Percentiles rank a stretch among this genome's conserved stretches.
Conservation (phyloP, 1,140 invertebrate genomes). For the Pseudomyrmex gracilis region DNA sequence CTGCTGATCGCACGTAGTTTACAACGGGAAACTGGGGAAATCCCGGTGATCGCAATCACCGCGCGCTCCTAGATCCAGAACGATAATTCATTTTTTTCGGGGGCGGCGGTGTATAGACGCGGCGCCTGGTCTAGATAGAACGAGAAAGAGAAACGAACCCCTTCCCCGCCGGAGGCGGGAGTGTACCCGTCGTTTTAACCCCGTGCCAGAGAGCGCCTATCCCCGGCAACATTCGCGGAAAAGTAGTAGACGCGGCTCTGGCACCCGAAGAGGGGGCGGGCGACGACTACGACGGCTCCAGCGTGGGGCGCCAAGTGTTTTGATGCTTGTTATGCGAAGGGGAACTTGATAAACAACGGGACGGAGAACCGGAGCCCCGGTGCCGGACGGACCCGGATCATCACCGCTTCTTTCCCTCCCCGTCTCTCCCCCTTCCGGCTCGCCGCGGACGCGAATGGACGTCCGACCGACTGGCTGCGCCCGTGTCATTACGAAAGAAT, state of each 20-base stretch:
- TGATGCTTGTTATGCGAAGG: constrained; percentile 80
- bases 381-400: constrained; percentile 60
- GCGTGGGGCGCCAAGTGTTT: constrained; percentile 80
- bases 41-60: constrained; percentile 52
- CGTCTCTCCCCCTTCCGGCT: constrained; percentile 1
- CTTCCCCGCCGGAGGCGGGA: constrained; percentile 2
- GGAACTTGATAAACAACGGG: constrained; percentile 79
- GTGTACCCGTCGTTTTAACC: constrained; percentile 68
- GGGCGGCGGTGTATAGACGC: constrained; percentile 45
- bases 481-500: constrained; percentile 71
- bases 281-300: constrained; percentile 75
- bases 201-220: constrained; percentile 68
- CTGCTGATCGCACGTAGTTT: constrained; percentile 50
- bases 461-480: constrained; percentile 71
- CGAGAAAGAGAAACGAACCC: constrained; percentile 34
- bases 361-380: constrained; percentile 67
- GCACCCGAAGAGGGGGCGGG: constrained; percentile 33
- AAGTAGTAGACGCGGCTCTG: constrained; percentile 68
- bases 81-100: constrained; percentile 68
- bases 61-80: constrained; percentile 37
- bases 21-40: constrained; percentile 24
- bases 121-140: constrained; percentile 66
- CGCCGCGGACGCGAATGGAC: constrained; percentile 36
- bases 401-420: constrained; percentile 52
- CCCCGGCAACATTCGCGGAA: constrained; percentile 64